Base-by-base conservation (phyloP, 2,113 vertebrate genomes). In the Peromyscus californicus region DNA sequence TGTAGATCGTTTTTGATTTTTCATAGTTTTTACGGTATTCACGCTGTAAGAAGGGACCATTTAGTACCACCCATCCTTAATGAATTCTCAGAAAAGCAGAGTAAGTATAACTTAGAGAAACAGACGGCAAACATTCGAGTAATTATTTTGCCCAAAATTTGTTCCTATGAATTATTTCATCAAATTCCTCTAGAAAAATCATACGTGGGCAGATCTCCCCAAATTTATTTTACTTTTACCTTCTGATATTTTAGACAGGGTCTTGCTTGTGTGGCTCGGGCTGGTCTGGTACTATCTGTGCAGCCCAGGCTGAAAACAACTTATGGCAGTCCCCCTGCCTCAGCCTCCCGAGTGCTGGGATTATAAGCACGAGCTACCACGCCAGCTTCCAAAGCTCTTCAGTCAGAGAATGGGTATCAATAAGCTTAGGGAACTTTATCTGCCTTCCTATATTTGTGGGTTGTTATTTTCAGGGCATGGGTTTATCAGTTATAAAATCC, bases 1-100 rank as follows among this genome's bases (percentile, higher is more conserved):
- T 99, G 92, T 99, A 99, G 98, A 99, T 98, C 80, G 99, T 99
- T 98, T 99, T 99, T 36, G 99, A 97, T 94, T 99, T 99, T 97
- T 99, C 99, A 93, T 99, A 99, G 96, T 99, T 98, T 97, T 99
- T 99, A 93, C 99, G 99, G 90, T 99, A 99, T 95, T 99, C 99
- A 24, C 98, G 99, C 99, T 99, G 97, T 88, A 96, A 98, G 21
- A 87, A 67, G 72, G 96, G 93, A 79, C 7, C 31, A 33, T 22
- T 80, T 95, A 90, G 93, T 96, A 88, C 19, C 3, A 82, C 5
- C 59, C 22, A 45, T 33, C 31, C 39, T 85, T 63, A 88, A 42
- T n/a, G 42, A 59, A 39, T 72, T 96, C 88, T 67, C 79, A 92
- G 59, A 57, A 91, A 94, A 80, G 48, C 48, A 95, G 33, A 74